Base-by-base conservation (phyloP, 2,888 invertebrate genomes). In the Polymixis flavicincta region DNA sequence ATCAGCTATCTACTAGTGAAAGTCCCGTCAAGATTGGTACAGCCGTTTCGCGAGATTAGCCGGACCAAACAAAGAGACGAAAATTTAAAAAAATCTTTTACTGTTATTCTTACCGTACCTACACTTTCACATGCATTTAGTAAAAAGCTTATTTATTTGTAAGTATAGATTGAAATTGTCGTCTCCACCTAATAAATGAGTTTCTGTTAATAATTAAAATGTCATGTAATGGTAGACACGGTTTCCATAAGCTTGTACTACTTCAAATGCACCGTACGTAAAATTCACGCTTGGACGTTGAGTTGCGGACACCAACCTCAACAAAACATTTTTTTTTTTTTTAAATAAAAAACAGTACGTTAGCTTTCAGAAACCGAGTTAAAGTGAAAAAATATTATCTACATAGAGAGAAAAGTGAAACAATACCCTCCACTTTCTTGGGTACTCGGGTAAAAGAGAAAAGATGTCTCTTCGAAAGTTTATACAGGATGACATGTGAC, bases 181-280 rank as follows among this genome's bases (percentile, higher is more conserved):
- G 25, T 45, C 42, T 45, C 42, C 19, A 19, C 9, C 6, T 17
- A 11, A 25, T 28, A 5, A 28, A 32, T 17, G 37, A 50, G 17
- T 59, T 17, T 2, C 6, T 59, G 25, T 71, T 71, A 37, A 17
- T 17, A n/a, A 71, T 28, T 60, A 32, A 28, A 71, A 73, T 52
- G 32, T 22, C 32, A 17, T 72, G 17, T 37, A 32, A 52, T n/a
- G 0, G 2, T 17, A 60, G 25, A 19, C 50, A 22, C 52, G 60
- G 52, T 74, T 73, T 73, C 45, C 17, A 17, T 48, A 73, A 52
- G 60, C 28, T 48, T n/a, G 9, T 52, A 11, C 9, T 22, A 52
- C 17, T 52, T 52, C n/a, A n/a, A 50, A 48, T 65, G 22, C 14
- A 22, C 22, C 8, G 22, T 48, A 22, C 28, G 48, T 9, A 50